Evolutionary conservation across 2,888 invertebrate species (phyloP).

Genomic region (Nematopogon swammerdamellus): DNA sequence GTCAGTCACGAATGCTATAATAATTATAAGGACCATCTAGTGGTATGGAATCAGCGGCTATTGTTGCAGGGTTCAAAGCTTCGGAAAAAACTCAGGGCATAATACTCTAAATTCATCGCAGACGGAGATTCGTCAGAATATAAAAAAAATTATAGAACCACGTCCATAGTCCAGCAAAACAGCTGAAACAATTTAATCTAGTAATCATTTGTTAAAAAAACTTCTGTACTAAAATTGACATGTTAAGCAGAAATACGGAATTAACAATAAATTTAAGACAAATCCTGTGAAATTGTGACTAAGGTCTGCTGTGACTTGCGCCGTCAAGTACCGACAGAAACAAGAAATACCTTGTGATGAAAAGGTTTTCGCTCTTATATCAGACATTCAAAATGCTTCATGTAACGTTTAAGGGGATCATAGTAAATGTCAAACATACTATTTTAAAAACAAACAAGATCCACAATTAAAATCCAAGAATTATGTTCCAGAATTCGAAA

Average conservation of each 20-base stretch:
- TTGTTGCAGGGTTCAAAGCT: conserved; percentile 18
- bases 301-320: conserved; percentile 5
- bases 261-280: no score
- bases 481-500: no score
- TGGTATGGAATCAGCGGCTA: conserved; percentile 22
- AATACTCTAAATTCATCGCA: conserved; percentile 18
- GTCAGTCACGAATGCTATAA: conserved; percentile 19
- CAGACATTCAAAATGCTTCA: conserved; percentile 4
- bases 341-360: conserved; percentile 10
- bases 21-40: conserved; percentile 20
- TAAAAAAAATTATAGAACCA: conserved; percentile 13
- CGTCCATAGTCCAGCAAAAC: conserved; percentile 13
- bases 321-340: conserved; percentile 6
- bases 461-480: no score
- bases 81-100: conserved; percentile 17
- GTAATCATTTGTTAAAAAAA: conserved; percentile 17
- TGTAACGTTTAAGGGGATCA: conserved; percentile 17
- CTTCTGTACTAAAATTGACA: conserved; percentile 9
- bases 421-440: conserved; percentile 11
- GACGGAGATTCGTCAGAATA: conserved; percentile 24
- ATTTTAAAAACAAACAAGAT: not conserved
- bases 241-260: conserved; percentile 9
- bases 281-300: no score
- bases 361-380: conserved; percentile 6
- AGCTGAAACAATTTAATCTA: conserved; percentile 20